A percentile compares a stretch with the other conserved stretches of the same genome.
phyloP scores from a whole-genome alignment of 2,888 invertebrate genomes.

The Alcis repandata region DNA sequence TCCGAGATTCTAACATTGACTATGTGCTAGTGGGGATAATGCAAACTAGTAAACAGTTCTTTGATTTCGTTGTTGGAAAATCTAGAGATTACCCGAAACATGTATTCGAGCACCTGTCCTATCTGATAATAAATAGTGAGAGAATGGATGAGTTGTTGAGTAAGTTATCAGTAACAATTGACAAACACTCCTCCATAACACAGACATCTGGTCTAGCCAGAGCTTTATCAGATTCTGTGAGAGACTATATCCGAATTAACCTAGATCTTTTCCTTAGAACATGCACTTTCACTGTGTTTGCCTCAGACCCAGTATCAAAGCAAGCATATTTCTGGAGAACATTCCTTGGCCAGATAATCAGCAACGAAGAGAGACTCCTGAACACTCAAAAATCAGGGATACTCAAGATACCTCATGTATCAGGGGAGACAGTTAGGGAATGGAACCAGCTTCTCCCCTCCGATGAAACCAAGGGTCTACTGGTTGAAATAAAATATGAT shows the following conservation, averaged over 20 bases:
- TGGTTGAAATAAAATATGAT: not conserved
- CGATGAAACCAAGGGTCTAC: not conserved
- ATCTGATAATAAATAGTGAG: not conserved
- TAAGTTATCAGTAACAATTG: not conserved
- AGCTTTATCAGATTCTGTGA: not conserved
- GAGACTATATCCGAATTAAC: not conserved
- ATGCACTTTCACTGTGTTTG: not conserved
- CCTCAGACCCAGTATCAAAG: not conserved
- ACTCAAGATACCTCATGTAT: not conserved
- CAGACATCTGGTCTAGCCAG: not conserved
- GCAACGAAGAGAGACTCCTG: not conserved
- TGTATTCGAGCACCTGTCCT: not conserved
- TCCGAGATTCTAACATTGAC: not conserved
- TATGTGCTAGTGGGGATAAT: not conserved
- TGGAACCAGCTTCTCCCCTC: not conserved
- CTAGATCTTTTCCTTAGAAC: not conserved
- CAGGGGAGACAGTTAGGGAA: not conserved
- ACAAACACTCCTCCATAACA: not conserved
- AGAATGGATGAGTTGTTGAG: not conserved
- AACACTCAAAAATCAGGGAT: not conserved
- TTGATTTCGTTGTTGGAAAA: not conserved
- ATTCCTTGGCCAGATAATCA: not conserved
- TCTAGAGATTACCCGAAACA: too few relatives aligned
- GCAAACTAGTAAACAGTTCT: not conserved
- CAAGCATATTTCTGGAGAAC: not conserved